These are phyloP conservation scores for Brachylomia viminalis DNA, from an alignment of 2,888 invertebrate genomes.

Conservation along the genomic window DNA sequence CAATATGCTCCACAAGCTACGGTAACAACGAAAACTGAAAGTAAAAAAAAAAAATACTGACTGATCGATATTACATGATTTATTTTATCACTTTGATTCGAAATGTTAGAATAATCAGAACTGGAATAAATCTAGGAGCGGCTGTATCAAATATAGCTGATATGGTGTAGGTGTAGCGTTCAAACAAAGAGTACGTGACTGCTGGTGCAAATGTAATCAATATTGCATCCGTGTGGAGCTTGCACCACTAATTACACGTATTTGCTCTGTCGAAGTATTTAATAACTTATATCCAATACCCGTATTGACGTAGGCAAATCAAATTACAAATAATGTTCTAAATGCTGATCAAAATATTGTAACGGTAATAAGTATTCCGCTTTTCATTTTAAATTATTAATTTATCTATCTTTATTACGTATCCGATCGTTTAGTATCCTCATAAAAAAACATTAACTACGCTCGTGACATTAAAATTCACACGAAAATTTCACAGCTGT, in stretches of 20 bases:
- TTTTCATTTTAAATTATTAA: constrained; percentile 5
- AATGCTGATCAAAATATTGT: neutral
- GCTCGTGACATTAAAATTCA: constrained; percentile 49
- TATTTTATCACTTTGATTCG: constrained; percentile 3
- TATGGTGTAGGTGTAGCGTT: constrained; percentile 43
- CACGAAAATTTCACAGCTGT: constrained; percentile 53
- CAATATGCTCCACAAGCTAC: constrained; percentile 82
- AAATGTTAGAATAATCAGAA: constrained; percentile 3
- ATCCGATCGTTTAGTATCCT: constrained; percentile 26
- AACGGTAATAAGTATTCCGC: neutral
- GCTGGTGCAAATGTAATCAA: constrained; percentile 60
- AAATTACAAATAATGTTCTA: constrained; percentile 15
- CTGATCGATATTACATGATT: constrained; percentile 57
- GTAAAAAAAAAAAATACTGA: constrained; percentile 66
- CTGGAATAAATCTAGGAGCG: constrained; percentile 24
- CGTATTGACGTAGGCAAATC: constrained; percentile 7
- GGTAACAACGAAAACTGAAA: constrained; percentile 74
- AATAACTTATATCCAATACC: constrained; percentile 47
- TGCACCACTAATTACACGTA: constrained; percentile 57
- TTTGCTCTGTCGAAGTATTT: constrained; percentile 44
- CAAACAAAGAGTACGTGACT: constrained; percentile 62
- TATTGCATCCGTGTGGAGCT: constrained; percentile 61
- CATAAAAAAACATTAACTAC: constrained; percentile 37
- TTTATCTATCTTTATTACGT: constrained; percentile 28
- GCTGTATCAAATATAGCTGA: constrained; percentile 35